Percentiles rank a stretch among this genome's conserved stretches.
phyloP scores from a whole-genome alignment of 2,888 invertebrate genomes.

The Chrysotoxum bicinctum region DNA sequence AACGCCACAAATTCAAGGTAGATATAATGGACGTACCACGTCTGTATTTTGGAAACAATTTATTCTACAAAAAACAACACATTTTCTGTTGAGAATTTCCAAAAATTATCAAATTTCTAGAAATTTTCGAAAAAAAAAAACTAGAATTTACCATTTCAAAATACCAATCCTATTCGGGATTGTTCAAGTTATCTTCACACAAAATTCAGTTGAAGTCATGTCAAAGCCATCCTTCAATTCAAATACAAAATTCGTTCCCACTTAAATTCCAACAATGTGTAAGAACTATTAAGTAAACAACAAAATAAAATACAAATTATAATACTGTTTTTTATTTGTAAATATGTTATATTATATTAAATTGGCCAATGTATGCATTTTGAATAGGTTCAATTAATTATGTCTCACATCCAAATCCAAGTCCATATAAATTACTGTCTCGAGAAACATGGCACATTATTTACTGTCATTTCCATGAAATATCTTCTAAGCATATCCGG shows the following conservation, averaged over 20 bases:
- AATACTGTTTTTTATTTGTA: background rate
- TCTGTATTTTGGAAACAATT: too few relatives aligned
- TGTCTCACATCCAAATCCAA: slow-evolving; percentile 11
- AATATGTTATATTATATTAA: background rate
- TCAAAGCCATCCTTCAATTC: background rate
- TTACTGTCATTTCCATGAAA: slow-evolving; percentile 61
- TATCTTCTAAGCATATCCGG: slow-evolving; percentile 61
- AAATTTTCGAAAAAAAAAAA: too few relatives aligned
- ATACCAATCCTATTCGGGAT: too few relatives aligned
- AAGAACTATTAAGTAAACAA: background rate
- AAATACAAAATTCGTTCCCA: background rate
- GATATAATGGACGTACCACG: too few relatives aligned
- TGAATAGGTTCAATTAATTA: slow-evolving; percentile 27
- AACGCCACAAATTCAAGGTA: too few relatives aligned
- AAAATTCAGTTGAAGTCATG: too few relatives aligned
- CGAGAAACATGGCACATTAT: slow-evolving; percentile 63
- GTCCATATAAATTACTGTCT: slow-evolving; percentile 55
- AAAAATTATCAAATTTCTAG: too few relatives aligned
- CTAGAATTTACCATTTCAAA: too few relatives aligned
- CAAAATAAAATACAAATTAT: background rate
- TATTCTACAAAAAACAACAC: too few relatives aligned
- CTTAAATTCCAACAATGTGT: background rate
- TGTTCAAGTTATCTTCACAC: too few relatives aligned
- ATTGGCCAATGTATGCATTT: slow-evolving; percentile 11
- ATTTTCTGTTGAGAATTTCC: too few relatives aligned